Base-by-base conservation (phyloP, 2,888 invertebrate genomes). In the Scaptomyza flava region DNA sequence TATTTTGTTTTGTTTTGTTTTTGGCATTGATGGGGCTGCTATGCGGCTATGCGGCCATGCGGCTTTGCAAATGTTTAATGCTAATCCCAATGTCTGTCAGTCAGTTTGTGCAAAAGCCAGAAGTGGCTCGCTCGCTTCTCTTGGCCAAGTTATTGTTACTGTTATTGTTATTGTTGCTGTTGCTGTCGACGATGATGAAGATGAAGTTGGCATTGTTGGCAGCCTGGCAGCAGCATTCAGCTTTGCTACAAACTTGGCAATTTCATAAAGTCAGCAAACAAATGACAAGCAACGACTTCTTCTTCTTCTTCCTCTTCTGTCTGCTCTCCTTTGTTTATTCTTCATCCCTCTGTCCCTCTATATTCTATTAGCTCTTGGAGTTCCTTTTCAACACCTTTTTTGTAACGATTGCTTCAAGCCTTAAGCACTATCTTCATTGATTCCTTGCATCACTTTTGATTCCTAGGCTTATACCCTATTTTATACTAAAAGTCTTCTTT, bases 241-340 rank as follows among this genome's bases (percentile, higher is more conserved):
- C 52, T 27, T 34, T 41, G 41, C 17, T 14, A 36, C 48, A 34
- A 46, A 46, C 38, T 41, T 47, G 51, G 51, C 70, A 61, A 67
- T 77, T 82, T 69, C 83, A 82, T 87, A 82, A 82, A 87, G 78
- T 88, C 66, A 57, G 62, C 78, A 80, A 86, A 88, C 87, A 88
- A 83, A 88, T 83, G 87, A 72, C 87, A 83, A 75, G 78, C 72
- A 54, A 50, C 64, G 14, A 65, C 70, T 81, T 63, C 63, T 64
- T 65, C 70, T 81, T 63, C 17, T 61, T 64, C 63, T 81, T 63
- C 17, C 59, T 64, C 63, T 47, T 14, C 7, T 23, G 56, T 30
- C 51, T 46, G 14, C 3, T 34, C 23, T 23, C n/a, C 33, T 27
- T 36, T 33, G 23, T 36, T 7, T 14, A 14, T n/a, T 41, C 14